Conservation (phyloP, 2,113 vertebrate genomes). For the Gymnocephalus cernua region DNA sequence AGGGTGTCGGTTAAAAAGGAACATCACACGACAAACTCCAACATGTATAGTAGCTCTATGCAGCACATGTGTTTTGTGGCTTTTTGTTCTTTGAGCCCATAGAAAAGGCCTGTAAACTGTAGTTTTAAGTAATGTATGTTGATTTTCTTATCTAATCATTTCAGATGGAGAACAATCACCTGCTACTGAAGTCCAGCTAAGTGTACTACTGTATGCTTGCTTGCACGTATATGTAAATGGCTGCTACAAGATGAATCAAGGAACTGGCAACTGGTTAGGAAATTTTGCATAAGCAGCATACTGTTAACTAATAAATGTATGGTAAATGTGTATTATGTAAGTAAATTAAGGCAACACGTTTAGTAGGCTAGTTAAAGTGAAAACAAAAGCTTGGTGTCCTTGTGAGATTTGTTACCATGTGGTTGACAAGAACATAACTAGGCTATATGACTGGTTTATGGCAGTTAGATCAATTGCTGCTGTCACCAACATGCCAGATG, state of each 20-base stretch:
- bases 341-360: not conserved
- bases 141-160: no score
- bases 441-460: not conserved
- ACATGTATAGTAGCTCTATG: not conserved
- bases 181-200: no score
- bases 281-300: not conserved
- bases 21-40: slow-evolving; percentile 3
- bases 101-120: not conserved
- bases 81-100: not conserved
- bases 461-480: not conserved
- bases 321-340: not conserved
- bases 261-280: not conserved
- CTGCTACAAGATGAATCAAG: not conserved
- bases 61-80: not conserved
- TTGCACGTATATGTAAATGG: not conserved
- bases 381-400: not conserved
- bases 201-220: no score
- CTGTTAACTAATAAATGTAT: not conserved
- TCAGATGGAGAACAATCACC: no score
- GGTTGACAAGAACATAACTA: not conserved
- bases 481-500: not conserved
- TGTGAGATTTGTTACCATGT: not conserved
- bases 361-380: no score
- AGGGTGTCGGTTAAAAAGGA: not conserved
- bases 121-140: no score